phyloP scores from a whole-genome alignment of 2,888 invertebrate species.

The Pterostichus niger region DNA sequence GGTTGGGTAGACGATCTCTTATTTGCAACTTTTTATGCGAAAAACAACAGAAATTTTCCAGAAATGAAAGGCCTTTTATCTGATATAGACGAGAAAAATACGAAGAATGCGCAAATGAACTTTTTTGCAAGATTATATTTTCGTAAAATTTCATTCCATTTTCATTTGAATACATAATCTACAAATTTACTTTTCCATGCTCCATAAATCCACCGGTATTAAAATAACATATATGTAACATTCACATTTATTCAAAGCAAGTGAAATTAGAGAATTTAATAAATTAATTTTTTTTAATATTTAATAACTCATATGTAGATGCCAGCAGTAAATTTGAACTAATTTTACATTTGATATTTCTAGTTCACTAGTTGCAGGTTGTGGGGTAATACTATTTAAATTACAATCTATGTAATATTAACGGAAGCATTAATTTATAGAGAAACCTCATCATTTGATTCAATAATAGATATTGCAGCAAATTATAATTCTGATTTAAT shows the following conservation, averaged over 20 bases:
- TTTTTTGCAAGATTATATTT: conserved; percentile 45
- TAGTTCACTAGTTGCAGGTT: too few relatives aligned
- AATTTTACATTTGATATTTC: too few relatives aligned
- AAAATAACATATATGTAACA: neutral
- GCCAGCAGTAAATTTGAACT: too few relatives aligned
- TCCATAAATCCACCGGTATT: neutral
- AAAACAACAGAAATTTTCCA: conserved; percentile 60
- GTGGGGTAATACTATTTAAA: too few relatives aligned
- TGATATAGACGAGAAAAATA: conserved; percentile 49
- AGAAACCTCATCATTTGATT: too few relatives aligned
- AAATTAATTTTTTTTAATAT: too few relatives aligned
- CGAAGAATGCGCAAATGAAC: conserved; percentile 50
- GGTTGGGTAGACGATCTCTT: conserved; percentile 46
- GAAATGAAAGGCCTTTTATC: conserved; percentile 57
- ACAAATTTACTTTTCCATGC: neutral
- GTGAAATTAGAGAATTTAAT: too few relatives aligned
- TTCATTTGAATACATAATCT: conserved; percentile 28
- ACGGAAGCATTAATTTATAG: too few relatives aligned
- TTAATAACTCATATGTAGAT: too few relatives aligned
- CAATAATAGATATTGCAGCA: too few relatives aligned
- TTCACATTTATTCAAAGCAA: neutral
- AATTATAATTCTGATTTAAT: too few relatives aligned
- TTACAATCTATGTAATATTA: too few relatives aligned
- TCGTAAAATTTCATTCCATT: conserved; percentile 32
- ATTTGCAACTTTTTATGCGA: conserved; percentile 63